A percentile compares a stretch with the other conserved stretches of the same genome.
These are phyloP conservation scores for Acronicta leporina DNA, from an alignment of 2,888 invertebrate species.

Conservation along the genomic window DNA sequence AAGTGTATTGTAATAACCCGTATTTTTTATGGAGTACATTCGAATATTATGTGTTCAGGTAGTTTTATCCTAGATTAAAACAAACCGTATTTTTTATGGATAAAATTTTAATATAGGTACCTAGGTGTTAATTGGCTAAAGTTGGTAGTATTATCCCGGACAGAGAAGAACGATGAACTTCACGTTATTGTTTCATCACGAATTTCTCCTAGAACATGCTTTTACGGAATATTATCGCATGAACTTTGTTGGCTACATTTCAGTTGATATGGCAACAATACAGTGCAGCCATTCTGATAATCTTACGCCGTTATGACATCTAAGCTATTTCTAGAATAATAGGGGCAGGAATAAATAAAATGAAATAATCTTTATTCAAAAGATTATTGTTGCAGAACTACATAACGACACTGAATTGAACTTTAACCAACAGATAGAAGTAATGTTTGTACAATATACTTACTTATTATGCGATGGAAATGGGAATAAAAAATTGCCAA, in stretches of 20 bases:
- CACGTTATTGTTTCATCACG: too few relatives aligned
- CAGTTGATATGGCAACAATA: conserved; percentile 31
- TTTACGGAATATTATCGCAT: conserved; percentile 20
- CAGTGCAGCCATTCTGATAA: conserved; percentile 26
- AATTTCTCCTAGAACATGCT: conserved; percentile 25
- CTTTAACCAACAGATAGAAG: conserved; percentile 7
- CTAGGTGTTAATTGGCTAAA: too few relatives aligned
- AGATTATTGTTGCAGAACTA: conserved; percentile 13
- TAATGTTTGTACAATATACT: conserved; percentile 9
- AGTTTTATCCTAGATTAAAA: conserved; percentile 1
- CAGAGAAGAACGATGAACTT: conserved; percentile 34
- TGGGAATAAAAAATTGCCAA: too few relatives aligned
- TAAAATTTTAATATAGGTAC: too few relatives aligned
- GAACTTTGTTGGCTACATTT: conserved; percentile 29
- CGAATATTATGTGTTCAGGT: neutral
- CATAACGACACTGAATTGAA: conserved; percentile 5
- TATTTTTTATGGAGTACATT: too few relatives aligned
- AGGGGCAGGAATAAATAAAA: conserved; percentile 20
- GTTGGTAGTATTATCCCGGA: too few relatives aligned
- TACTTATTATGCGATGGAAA: too few relatives aligned
- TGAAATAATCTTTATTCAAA: conserved; percentile 22
- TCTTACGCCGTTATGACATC: conserved; percentile 26
- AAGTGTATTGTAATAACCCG: too few relatives aligned
- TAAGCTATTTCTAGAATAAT: conserved; percentile 23
- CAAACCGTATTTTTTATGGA: neutral